Evolutionary conservation across 1,140 invertebrate species (phyloP), one percentile per base, ranked within the genome.

Genomic region (Cepaea nemoralis): DNA sequence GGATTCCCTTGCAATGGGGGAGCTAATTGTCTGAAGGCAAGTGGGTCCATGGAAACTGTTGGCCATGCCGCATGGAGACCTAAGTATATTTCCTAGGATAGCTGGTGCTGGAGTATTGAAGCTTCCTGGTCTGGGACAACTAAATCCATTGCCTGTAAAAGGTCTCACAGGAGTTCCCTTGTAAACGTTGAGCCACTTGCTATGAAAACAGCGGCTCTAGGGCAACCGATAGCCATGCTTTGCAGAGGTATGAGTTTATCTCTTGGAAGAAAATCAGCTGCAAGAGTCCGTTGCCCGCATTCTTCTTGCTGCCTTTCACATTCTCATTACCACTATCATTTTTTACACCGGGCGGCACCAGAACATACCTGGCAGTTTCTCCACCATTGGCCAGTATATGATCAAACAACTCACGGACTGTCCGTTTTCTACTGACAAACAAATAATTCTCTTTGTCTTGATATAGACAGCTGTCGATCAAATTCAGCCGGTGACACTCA

Each of bases 391-490:
- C 37, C 76, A 89, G 80, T 12, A 92, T 83, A 83, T 92, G 88
- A 39, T 87, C 80, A 40, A 92, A 85, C 6, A 92, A 82, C 82
- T 92, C 82, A 67, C 79, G 33, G 0, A 88, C 83, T 16, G 85
- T 82, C 24, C 90, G 78, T 75, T 91, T 94, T 91, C 89, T 92
- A 79, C 83, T 93, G 0, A 94, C 88, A 6, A 93, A 89, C 55
- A 94, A 82, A 75, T 90, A 92, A 10, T 93, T 88, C 5, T 88
- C 81, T 3, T 90, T 87, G 0, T 90, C 92, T 19, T 89, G 89
- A 0, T 94, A 94, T 83, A 93, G 93, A 84, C 94, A 94, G 73
- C 86, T 92, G 12, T 93, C 94, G 12, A 93, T 93, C 12, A 95
- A 88, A 0, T 92, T 92, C 0, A 91, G 85, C 66, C 90, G 91